Evolutionary conservation across 2,113 vertebrate species (phyloP).

Genomic region (Ellobius talpinus): DNA sequence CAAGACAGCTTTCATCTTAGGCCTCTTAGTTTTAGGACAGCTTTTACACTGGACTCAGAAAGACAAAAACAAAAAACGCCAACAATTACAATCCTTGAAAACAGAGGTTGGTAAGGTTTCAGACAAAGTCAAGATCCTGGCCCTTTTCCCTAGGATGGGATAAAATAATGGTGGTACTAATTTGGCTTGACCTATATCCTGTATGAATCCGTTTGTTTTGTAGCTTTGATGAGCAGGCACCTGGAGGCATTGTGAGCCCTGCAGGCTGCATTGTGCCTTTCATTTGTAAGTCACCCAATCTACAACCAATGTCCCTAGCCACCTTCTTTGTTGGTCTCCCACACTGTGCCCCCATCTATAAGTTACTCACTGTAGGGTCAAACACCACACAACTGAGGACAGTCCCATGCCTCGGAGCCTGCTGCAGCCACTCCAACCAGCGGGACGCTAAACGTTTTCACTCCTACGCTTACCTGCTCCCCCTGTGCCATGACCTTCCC

Average conservation of each 20-base stretch:
- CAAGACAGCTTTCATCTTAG: not conserved
- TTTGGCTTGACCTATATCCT: not conserved
- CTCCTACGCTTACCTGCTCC: not conserved
- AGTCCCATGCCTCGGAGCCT: no score
- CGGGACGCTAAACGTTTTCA: not conserved
- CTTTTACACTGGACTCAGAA: not conserved
- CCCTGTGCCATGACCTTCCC: no score
- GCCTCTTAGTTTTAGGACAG: not conserved
- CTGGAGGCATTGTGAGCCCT: not conserved
- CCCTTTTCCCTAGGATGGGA: not conserved
- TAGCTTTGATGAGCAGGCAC: not conserved
- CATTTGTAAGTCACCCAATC: not conserved
- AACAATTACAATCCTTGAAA: not conserved
- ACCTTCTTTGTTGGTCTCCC: not conserved
- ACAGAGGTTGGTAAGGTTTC: not conserved
- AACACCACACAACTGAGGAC: not conserved
- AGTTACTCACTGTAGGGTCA: not conserved
- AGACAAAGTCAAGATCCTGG: not conserved
- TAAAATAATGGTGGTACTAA: not conserved
- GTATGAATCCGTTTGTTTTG: not conserved
- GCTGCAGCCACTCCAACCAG: not conserved
- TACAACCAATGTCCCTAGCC: not conserved
- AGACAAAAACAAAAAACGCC: not conserved
- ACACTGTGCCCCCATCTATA: not conserved
- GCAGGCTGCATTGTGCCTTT: not conserved